These are phyloP conservation scores for Chironomus striatipennis DNA, from an alignment of 1,140 invertebrate species.

Conservation along the genomic window DNA sequence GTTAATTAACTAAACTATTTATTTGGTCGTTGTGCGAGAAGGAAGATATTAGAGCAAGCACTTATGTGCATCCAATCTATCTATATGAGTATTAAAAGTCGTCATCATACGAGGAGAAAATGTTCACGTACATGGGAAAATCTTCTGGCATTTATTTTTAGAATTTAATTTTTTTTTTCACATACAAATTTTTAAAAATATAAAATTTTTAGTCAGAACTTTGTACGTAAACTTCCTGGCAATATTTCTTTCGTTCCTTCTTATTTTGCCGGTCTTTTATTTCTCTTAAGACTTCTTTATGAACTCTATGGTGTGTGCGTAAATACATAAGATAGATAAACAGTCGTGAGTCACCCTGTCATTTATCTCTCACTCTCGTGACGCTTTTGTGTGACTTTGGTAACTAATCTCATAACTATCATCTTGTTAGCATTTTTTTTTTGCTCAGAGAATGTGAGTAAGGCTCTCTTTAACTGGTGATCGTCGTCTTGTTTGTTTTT, in stretches of 20 bases:
- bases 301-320: too few relatives aligned
- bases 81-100: background rate
- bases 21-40: conserved; percentile 1
- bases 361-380: background rate
- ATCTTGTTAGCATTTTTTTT: background rate
- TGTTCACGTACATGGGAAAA: background rate
- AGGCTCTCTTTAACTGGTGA: too few relatives aligned
- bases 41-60: background rate
- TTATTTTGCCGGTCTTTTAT: background rate
- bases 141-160: background rate
- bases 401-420: background rate
- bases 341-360: background rate
- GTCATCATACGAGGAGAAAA: background rate
- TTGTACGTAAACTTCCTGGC: conserved; percentile 12
- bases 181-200: background rate
- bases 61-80: background rate
- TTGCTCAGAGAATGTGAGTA: background rate
- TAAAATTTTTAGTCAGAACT: background rate
- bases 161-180: background rate
- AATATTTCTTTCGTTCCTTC: background rate
- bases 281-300: too few relatives aligned
- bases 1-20: conserved; percentile 1
- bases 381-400: background rate
- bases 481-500: too few relatives aligned
- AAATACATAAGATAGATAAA: background rate